These are phyloP conservation scores for Pterocles gutturalis DNA, from an alignment of 2,113 vertebrate species.

Conservation along the genomic window DNA sequence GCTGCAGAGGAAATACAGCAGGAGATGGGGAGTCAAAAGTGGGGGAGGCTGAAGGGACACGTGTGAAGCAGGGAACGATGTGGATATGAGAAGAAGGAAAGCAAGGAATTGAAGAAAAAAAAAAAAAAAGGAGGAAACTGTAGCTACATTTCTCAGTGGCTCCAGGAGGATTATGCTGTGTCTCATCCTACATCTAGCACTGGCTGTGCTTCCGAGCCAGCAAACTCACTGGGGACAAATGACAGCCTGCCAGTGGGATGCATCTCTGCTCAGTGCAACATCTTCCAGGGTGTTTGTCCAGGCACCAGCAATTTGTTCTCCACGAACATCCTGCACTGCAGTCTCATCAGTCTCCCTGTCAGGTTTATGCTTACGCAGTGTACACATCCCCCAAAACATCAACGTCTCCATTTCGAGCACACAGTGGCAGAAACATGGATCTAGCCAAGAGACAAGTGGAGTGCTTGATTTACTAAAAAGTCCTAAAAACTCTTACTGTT, in stretches of 20 bases:
- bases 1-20: background rate
- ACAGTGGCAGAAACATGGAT: background rate
- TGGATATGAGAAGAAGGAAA: background rate
- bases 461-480: slow-evolving; percentile 44
- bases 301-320: background rate
- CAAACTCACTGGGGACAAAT: background rate
- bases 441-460: background rate
- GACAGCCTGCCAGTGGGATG: background rate
- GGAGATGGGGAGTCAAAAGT: background rate
- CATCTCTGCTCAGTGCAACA: background rate
- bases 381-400: background rate
- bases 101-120: background rate
- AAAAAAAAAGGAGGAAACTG: background rate
- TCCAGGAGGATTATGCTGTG: background rate
- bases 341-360: background rate
- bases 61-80: background rate
- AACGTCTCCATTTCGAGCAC: background rate
- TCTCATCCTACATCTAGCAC: background rate
- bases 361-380: background rate
- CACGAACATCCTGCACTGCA: background rate
- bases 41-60: background rate
- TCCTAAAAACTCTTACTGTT: background rate
- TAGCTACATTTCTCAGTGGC: background rate
- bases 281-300: background rate
- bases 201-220: rapidly evolving